Conservation (phyloP, 2,113 vertebrate species). For the Melanerpes formicivorus region DNA sequence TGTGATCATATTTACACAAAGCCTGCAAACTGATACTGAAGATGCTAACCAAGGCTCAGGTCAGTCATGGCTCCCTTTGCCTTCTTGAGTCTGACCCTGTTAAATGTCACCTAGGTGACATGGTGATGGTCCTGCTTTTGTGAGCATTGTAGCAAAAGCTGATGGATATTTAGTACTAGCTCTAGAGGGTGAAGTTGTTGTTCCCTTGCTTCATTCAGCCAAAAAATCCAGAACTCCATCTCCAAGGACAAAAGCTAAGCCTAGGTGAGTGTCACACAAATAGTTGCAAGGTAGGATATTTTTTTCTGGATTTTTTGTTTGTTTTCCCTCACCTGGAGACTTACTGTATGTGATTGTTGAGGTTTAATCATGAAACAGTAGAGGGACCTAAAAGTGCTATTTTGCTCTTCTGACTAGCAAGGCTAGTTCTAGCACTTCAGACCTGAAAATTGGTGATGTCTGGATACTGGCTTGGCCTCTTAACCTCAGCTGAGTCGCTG, state of each 20-base stretch:
- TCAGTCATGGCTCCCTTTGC: slow-evolving; percentile 1
- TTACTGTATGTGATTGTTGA: not conserved
- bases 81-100: not conserved
- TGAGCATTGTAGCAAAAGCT: not conserved
- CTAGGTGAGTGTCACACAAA: slow-evolving; percentile 36
- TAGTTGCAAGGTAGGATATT: not conserved
- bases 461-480: not conserved
- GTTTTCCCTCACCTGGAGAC: not conserved
- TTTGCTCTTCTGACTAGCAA: not conserved
- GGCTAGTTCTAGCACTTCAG: not conserved
- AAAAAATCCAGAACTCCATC: not conserved
- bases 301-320: rapidly evolving
- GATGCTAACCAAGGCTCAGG: slow-evolving; percentile 41
- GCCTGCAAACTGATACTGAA: not conserved
- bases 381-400: not conserved
- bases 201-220: slow-evolving; percentile 24
- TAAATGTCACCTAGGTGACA: not conserved
- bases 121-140: not conserved
- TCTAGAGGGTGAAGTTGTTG: not conserved
- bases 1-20: not conserved
- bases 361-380: not conserved
- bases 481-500: not conserved
- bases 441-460: not conserved
- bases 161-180: not conserved
- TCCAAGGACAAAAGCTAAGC: not conserved